phyloP scores from a whole-genome alignment of 2,113 vertebrate species.

The Bettongia penicillata region DNA sequence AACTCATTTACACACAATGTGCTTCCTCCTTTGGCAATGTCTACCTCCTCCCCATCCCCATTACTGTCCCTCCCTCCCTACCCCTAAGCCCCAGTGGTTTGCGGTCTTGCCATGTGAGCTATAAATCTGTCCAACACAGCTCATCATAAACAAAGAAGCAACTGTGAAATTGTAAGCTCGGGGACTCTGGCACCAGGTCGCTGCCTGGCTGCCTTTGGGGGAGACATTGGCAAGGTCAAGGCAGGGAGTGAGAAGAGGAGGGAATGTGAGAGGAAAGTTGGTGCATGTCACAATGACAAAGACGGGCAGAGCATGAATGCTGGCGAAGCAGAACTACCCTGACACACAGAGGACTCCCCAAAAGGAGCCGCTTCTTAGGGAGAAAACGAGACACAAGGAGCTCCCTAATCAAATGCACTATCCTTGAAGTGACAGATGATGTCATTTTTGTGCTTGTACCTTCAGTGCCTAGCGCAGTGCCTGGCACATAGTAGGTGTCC shows the following conservation, averaged over 20 bases:
- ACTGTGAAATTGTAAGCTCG: slow-evolving; percentile 41
- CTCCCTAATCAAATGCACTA: neutral
- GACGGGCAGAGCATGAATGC: neutral
- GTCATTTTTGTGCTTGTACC: neutral
- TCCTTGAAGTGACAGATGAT: neutral
- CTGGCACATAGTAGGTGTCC: neutral
- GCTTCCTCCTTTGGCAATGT: neutral
- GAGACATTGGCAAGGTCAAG: neutral
- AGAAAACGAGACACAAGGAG: neutral
- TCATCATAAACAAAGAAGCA: slow-evolving; percentile 43
- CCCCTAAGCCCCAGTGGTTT: slow-evolving; percentile 11
- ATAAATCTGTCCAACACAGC: neutral
- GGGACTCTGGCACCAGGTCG: neutral
- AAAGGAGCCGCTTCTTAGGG: neutral
- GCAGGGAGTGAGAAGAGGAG: neutral
- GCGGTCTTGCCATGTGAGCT: neutral
- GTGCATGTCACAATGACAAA: neutral
- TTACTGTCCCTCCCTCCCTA: neutral
- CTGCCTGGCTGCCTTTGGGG: neutral
- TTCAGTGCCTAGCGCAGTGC: neutral
- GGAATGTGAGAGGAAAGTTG: neutral
- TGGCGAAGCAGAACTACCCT: neutral
- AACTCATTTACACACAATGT: neutral
- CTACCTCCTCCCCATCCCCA: neutral
- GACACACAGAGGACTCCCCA: neutral